Base-by-base conservation (phyloP, 2,797 vertebrate genomes). In the Lagocephalus sceleratus region DNA sequence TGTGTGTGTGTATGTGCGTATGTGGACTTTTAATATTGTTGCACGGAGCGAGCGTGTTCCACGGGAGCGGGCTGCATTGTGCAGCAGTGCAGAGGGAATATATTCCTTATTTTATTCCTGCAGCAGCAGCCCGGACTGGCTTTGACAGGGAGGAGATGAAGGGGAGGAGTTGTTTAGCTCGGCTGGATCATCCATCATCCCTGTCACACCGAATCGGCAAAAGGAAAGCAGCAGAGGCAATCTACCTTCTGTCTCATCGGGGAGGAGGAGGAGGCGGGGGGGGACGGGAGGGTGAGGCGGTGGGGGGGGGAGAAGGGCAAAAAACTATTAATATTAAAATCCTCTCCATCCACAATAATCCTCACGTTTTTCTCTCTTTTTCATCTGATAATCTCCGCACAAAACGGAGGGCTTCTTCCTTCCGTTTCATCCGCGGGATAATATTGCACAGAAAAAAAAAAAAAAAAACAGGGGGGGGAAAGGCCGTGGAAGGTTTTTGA, bases 311-410 rank as follows among this genome's bases (percentile, higher is more conserved):
- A 20, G 8, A 42, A 56, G 45, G 32, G 12, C 66, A 69, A 78
- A 85, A 85, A 92, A 93, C 93, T 91, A 94, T 94, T 96, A 95
- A 96, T 94, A 95, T 94, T 92, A 92, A 95, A 95, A 94, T 89
- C 89, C 85, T 87, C 86, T 90, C 79, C 78, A 81, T 85, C 79
- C 84, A 78, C 79, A 79, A 80, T 86, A 88, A 88, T 87, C 84
- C 85, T 85, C 75, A 65, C 76, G 73, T 83, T 83, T 85, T 85
- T 84, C 66, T 76, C 70, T 73, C 71, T 74, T 85, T 86, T 83
- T 85, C 80, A 81, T 84, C 81, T 79, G 83, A 87, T 89, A 85
- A 90, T 86, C 84, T 84, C 76, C 68, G 61, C 76, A 80, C 82
- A 87, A 87, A 88, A 84, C 84, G 76, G 68, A 73, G 70, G 62